Conservation (phyloP, 2,888 invertebrate genomes). For the Latrodectus hesperus region DNA sequence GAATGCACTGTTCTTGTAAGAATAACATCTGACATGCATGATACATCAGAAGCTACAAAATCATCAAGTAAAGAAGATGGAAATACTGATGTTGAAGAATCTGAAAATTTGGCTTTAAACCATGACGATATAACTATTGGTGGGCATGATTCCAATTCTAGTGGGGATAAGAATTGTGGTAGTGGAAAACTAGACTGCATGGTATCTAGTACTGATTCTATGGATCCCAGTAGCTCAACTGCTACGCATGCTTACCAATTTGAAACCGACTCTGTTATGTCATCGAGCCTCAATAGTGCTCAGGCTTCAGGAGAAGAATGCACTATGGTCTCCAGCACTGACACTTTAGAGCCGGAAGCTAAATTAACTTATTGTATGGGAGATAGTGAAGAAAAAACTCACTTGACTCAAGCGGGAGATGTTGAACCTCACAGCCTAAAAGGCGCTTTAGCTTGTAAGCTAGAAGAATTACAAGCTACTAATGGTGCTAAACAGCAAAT, state of each 20-base stretch:
- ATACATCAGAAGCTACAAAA: slow-evolving; percentile 55
- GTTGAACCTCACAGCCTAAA: slow-evolving; percentile 21
- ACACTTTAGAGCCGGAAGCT: slow-evolving; percentile 79
- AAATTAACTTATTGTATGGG: slow-evolving; percentile 63
- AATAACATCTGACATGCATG: slow-evolving; percentile 38
- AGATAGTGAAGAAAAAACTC: slow-evolving; percentile 50
- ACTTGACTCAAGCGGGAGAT: slow-evolving; percentile 8
- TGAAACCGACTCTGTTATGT: slow-evolving; percentile 89
- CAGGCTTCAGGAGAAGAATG: slow-evolving; percentile 79
- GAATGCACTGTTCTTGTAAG: slow-evolving; percentile 59
- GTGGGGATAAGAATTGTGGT: slow-evolving; percentile 70
- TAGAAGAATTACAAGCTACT: slow-evolving; percentile 50
- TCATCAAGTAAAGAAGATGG: slow-evolving; percentile 76
- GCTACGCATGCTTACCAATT: slow-evolving; percentile 89
- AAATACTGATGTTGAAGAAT: slow-evolving; percentile 65
- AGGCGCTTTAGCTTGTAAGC: slow-evolving; percentile 56
- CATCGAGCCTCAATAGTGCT: slow-evolving; percentile 87
- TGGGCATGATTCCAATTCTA: slow-evolving; percentile 65
- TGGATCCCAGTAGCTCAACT: slow-evolving; percentile 86
- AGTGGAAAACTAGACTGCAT: slow-evolving; percentile 74
- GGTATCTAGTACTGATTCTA: slow-evolving; percentile 83
- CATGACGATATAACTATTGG: slow-evolving; percentile 42
- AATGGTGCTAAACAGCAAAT: slow-evolving; percentile 64
- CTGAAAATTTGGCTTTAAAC: slow-evolving; percentile 37
- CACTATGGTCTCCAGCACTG: slow-evolving; percentile 86